These are phyloP conservation scores for Coenonympha arcania DNA, from an alignment of 2,888 invertebrate genomes.

Conservation along the genomic window DNA sequence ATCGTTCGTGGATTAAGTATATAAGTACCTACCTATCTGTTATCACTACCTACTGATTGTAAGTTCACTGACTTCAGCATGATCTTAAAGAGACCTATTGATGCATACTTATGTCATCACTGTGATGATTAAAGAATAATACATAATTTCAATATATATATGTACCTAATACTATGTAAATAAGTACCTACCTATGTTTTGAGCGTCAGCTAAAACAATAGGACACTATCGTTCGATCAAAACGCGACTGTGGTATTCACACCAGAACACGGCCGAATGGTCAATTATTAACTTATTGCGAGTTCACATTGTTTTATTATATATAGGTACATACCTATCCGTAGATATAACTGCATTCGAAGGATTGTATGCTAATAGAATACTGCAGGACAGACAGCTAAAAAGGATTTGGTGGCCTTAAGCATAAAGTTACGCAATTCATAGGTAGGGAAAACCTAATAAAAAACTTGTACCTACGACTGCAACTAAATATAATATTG, in stretches of 20 bases:
- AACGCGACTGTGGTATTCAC: conserved; percentile 19
- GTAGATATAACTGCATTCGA: conserved; percentile 12
- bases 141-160: too few relatives aligned
- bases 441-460: conserved; percentile 19
- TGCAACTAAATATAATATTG: neutral
- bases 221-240: conserved; percentile 18
- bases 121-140: too few relatives aligned
- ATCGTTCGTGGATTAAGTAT: too few relatives aligned
- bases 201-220: conserved; percentile 11
- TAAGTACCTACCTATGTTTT: neutral
- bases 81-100: too few relatives aligned
- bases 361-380: conserved; percentile 28
- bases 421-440: conserved; percentile 20
- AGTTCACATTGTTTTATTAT: conserved; percentile 18
- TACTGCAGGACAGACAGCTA: conserved; percentile 21
- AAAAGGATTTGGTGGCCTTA: conserved; percentile 25
- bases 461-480: conserved; percentile 9
- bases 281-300: conserved; percentile 17
- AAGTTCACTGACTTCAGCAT: too few relatives aligned
- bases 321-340: too few relatives aligned
- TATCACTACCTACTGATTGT: too few relatives aligned
- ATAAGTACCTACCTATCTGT: too few relatives aligned
- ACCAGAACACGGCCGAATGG: conserved; percentile 13
- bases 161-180: neutral
- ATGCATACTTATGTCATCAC: too few relatives aligned